phyloP scores from a whole-genome alignment of 2,888 invertebrate genomes.

The Sphaerophoria taeniata region DNA sequence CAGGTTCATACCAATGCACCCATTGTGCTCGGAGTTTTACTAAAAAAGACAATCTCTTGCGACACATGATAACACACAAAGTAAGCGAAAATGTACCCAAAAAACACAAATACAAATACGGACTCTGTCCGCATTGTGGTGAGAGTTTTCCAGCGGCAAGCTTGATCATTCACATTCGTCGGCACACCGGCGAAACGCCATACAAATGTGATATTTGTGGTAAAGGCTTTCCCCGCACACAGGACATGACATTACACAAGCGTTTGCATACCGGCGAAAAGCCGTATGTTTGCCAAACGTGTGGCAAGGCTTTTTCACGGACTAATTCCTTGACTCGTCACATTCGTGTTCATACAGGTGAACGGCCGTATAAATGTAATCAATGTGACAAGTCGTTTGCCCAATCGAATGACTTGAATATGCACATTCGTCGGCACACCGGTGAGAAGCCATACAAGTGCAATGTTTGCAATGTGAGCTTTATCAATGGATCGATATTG shows the following conservation, averaged over 20 bases:
- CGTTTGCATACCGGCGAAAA: constrained; percentile 86
- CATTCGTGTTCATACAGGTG: constrained; percentile 85
- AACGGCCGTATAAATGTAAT: constrained; percentile 85
- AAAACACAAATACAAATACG: constrained; percentile 79
- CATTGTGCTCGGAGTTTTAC: constrained; percentile 83
- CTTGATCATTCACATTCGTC: constrained; percentile 86
- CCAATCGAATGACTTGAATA: constrained; percentile 88
- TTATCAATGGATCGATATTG: constrained; percentile 87
- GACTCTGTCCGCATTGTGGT: constrained; percentile 85
- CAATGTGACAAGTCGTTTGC: constrained; percentile 84
- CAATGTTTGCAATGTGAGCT: constrained; percentile 87
- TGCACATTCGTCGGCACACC: constrained; percentile 88
- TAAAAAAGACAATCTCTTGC: constrained; percentile 85
- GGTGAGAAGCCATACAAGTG: constrained; percentile 87
- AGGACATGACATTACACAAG: constrained; percentile 85
- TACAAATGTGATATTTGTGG: constrained; percentile 86
- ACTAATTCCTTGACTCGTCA: constrained; percentile 86
- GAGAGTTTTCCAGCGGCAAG: constrained; percentile 86
- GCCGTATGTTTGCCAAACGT: constrained; percentile 82
- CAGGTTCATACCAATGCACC: constrained; percentile 76
- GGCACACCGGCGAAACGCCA: constrained; percentile 87
- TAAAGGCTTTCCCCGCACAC: constrained; percentile 86
- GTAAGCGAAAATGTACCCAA: constrained; percentile 74
- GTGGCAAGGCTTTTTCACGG: constrained; percentile 84
- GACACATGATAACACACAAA: constrained; percentile 84